Evolutionary conservation across 2,888 invertebrate genomes (phyloP).

Genomic region (Ophonus ardosiacus): DNA sequence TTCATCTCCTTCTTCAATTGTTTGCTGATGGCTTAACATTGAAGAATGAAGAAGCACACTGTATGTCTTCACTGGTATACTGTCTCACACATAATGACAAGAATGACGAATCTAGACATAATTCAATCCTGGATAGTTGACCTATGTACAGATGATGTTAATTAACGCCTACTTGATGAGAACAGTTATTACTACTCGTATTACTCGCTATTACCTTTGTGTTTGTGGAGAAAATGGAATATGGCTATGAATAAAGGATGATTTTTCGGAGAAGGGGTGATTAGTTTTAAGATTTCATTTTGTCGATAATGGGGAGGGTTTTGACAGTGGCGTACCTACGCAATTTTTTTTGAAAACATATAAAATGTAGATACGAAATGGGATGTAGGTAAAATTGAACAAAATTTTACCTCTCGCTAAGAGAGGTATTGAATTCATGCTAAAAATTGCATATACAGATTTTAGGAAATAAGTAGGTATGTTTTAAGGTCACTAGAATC

Average conservation of each 20-base stretch:
- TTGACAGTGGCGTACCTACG: not conserved
- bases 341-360: not conserved
- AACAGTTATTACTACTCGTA: not conserved
- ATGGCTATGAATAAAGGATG: not conserved
- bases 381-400: too few species aligned
- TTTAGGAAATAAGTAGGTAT: too few species aligned
- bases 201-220: not conserved
- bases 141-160: constrained; percentile 40
- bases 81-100: not conserved
- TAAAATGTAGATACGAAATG: too few species aligned
- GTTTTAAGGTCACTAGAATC: too few species aligned
- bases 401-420: too few species aligned
- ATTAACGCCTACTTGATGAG: not conserved
- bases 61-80: not conserved
- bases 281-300: not conserved
- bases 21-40: constrained; percentile 60
- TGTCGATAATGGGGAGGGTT: not conserved
- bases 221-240: not conserved
- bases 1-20: constrained; percentile 73
- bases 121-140: constrained; percentile 16
- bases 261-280: not conserved
- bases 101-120: constrained; percentile 32
- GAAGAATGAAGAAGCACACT: not conserved
- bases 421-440: too few species aligned
- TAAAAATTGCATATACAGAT: too few species aligned